Conservation (phyloP, 2,113 vertebrate species). For the Chaetodon trifascialis region DNA sequence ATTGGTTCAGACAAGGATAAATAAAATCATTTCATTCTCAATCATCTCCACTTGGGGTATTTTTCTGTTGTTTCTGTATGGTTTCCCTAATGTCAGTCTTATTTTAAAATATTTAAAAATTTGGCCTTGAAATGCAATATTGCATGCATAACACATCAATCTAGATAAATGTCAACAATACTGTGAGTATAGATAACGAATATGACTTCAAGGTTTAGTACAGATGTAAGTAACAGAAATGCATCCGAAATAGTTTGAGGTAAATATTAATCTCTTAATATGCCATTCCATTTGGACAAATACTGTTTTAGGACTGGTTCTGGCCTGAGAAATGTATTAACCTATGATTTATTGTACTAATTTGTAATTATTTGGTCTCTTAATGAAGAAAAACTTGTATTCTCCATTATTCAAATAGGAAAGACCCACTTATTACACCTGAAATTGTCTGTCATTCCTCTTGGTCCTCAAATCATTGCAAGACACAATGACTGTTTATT, state of each 20-base stretch:
- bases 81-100: too few relatives aligned
- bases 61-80: neutral
- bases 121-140: neutral
- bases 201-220: neutral
- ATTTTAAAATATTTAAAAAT: neutral
- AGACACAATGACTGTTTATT: too few relatives aligned
- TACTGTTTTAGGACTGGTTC: neutral
- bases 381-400: neutral
- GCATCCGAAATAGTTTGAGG: neutral
- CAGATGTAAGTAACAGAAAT: neutral
- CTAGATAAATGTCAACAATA: neutral
- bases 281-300: neutral
- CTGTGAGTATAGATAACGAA: neutral
- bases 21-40: neutral
- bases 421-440: neutral
- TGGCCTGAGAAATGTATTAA: neutral
- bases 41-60: neutral
- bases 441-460: too few relatives aligned
- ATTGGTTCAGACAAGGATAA: neutral
- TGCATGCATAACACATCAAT: neutral
- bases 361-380: neutral
- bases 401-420: too few relatives aligned
- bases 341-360: neutral
- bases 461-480: too few relatives aligned
- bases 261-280: neutral